phyloP scores from a whole-genome alignment of 1,140 invertebrate species.

The Dolichoris vasculosae region DNA sequence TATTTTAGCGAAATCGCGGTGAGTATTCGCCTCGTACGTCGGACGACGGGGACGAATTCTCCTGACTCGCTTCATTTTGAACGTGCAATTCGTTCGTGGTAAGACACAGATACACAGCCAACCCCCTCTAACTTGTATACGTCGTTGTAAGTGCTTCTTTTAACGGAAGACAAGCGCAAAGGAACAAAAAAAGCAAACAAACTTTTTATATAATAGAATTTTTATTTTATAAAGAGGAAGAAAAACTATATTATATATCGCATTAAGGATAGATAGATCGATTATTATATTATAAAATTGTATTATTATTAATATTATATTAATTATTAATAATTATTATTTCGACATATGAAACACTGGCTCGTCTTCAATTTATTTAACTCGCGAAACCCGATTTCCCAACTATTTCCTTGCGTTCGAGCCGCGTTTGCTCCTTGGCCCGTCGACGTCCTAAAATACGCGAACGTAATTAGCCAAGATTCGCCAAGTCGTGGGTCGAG shows the following conservation, averaged over 20 bases:
- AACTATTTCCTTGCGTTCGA: background rate
- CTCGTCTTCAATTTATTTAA: slow-evolving; percentile 9
- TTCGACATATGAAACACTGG: slow-evolving; percentile 51
- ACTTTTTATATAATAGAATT: slow-evolving; percentile 68
- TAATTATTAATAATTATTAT: slow-evolving; percentile 60
- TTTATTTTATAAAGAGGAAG: slow-evolving; percentile 70
- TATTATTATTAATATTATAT: slow-evolving; percentile 68
- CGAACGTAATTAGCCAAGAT: background rate
- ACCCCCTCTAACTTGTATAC: slow-evolving; percentile 51
- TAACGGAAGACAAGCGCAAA: slow-evolving; percentile 47
- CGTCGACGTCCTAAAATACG: background rate
- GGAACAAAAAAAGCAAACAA: slow-evolving; percentile 49
- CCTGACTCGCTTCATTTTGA: slow-evolving; percentile 41
- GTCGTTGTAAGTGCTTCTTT: slow-evolving; percentile 52
- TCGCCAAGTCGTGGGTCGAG: background rate
- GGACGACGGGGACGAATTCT: slow-evolving; percentile 9
- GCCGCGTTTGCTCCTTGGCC: background rate
- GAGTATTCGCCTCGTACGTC: slow-evolving; percentile 22
- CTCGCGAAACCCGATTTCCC: background rate
- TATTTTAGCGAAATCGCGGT: slow-evolving; percentile 16
- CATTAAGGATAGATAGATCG: slow-evolving; percentile 64
- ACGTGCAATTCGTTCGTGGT: slow-evolving; percentile 50
- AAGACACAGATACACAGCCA: slow-evolving; percentile 39
- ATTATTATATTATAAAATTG: slow-evolving; percentile 68
- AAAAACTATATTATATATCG: slow-evolving; percentile 65